Percentiles rank a stretch among this genome's conserved stretches.
phyloP scores from a whole-genome alignment of 2,797 vertebrate species.

The Hoplostethus atlanticus region DNA sequence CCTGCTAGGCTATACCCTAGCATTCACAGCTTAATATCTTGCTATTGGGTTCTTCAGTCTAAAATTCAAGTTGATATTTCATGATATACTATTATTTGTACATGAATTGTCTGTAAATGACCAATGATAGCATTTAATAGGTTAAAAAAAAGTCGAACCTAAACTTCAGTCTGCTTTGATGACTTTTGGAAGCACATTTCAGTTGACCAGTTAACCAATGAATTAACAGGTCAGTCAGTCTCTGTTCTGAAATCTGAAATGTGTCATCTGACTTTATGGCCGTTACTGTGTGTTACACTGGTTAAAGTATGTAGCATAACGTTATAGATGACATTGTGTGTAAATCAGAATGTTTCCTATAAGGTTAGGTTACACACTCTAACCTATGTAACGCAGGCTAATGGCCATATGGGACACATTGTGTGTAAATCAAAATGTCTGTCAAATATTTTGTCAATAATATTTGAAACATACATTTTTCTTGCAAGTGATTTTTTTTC shows the following conservation, averaged over 20 bases:
- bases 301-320: no score
- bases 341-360: no score
- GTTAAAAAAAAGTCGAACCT: background rate
- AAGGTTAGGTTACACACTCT: no score
- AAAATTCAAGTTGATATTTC: background rate
- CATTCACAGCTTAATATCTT: background rate
- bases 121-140: background rate
- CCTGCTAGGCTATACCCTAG: conserved; percentile 8
- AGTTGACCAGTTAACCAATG: background rate
- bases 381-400: no score
- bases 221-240: background rate
- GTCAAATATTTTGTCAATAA: background rate
- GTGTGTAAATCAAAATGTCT: background rate
- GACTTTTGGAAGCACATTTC: conserved; percentile 39
- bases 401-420: no score
- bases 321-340: no score
- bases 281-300: no score
- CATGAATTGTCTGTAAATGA: background rate
- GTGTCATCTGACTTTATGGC: no score
- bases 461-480: conserved; percentile 23
- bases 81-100: background rate
- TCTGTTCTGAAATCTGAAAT: conserved; percentile 1
- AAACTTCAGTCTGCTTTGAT: conserved; percentile 1
- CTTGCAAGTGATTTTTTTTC: conserved; percentile 10
- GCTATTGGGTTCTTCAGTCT: background rate